A percentile compares a stretch with the other conserved stretches of the same genome.
Conservation (phyloP, 2,888 invertebrate genomes). For the Drosophila eohydei region DNA sequence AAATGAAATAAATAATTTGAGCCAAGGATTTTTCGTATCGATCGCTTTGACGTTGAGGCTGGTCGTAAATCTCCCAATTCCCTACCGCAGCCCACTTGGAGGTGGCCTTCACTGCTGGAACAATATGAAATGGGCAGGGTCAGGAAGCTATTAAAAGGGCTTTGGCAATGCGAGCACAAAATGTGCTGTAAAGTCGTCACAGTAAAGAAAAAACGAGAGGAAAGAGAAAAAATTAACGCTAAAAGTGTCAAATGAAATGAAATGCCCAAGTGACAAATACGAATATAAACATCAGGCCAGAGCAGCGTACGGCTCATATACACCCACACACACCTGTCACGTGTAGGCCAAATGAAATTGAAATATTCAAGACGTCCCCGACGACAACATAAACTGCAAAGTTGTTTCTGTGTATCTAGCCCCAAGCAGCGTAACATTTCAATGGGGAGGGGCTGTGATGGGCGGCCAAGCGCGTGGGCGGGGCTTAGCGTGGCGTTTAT, state of each 20-base stretch:
- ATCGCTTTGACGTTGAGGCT: too few species aligned
- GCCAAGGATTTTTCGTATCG: too few species aligned
- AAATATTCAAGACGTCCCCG: conserved; percentile 65
- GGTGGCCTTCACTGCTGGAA: too few species aligned
- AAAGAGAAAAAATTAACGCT: conserved; percentile 55
- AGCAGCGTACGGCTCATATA: conserved; percentile 3
- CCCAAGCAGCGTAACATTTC: conserved; percentile 7
- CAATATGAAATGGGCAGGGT: too few species aligned
- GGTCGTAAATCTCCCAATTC: too few species aligned
- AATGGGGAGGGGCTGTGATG: neutral
- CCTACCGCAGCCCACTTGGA: too few species aligned
- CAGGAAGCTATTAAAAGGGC: conserved; percentile 8
- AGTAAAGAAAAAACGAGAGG: conserved; percentile 20
- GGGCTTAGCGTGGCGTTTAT: neutral
- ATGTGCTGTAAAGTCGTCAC: conserved; percentile 17
- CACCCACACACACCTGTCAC: conserved; percentile 55
- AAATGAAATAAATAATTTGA: too few species aligned
- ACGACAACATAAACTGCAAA: conserved; percentile 38
- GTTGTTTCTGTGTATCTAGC: conserved; percentile 20
- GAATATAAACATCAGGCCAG: conserved; percentile 47
- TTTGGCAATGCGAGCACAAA: conserved; percentile 5
- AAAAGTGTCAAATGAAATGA: conserved; percentile 71
- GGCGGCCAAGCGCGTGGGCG: too few species aligned
- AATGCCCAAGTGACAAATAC: conserved; percentile 72
- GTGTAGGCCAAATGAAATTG: conserved; percentile 78